Evolutionary conservation across 2,888 invertebrate genomes (phyloP), one percentile per base, ranked within the genome.

Genomic region (Melieria omissa): DNA sequence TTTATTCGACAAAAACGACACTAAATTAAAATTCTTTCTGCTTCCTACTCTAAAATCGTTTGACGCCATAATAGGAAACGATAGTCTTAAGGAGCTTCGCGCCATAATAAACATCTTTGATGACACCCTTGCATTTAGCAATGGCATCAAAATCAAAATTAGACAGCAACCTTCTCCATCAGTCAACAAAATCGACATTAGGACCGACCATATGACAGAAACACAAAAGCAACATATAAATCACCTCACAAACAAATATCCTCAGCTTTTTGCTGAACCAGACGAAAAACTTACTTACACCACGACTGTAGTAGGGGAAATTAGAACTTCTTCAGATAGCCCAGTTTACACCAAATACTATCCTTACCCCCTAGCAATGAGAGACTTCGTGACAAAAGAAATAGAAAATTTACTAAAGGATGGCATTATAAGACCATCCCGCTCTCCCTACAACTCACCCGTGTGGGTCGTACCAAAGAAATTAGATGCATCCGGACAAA

Each of bases 191-290:
- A 54, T 5, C 5, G 8, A 54, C 5, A 14, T 54, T 1, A 9
- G 54, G 10, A 54, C 54, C 54, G 10, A 54, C 54, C 54, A 41
- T n/a, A 60, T 60, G 58, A 60, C 58, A 10, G 58, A 29, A 5
- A 41, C 42, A 5, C 58, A 16, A 9, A 60, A 41, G 10, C 58
- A 41, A 29, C 42, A 60, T 44, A 60, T 41, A 41, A 5, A 29
- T 9, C 58, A 29, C 5, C 58, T 60, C 4, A 60, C 58, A 60
- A 60, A 60, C 7, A 60, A 60, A 60, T 41, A 60, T 41, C 6
- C 41, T 3, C 4, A 41, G 1, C 41, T 60, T 12, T 60, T 41
- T 41, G 44, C 58, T 4, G 58, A 60, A 5, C 58, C 42, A 4
- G 5, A 41, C 5, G 3, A 3, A 41, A 60, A 60, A 41, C 58